Evolutionary conservation across 2,113 vertebrate genomes (phyloP), one percentile per base, ranked within the genome.

Genomic region (Lamprologus speciosus): DNA sequence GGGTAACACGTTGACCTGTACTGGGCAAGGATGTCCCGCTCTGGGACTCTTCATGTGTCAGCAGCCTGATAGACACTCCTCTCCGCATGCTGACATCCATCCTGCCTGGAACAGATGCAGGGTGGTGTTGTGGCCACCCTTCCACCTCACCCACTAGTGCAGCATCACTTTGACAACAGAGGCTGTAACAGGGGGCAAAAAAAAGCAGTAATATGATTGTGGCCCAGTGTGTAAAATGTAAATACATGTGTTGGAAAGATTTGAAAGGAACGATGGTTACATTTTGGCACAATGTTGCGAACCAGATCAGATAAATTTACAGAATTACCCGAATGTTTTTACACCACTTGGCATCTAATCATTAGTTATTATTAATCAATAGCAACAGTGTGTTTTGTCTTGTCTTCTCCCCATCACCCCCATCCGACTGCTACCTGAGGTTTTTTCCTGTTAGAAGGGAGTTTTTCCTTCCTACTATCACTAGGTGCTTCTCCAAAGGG

Each of bases 21-120:
- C 75, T 58, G 88, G 92, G 88, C 79, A 33, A 91, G 60, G 73
- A 70, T 68, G 80, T 23, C 26, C 13, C 85, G 13, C 93, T 79
- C 54, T 83, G 94, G 94, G 89, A 86, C 94, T 23, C 13, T 95
- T 85, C 87, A 88, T 80, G 91, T 96, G 94, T 95, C 93, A 94
- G 82, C 94, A 87, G 47, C 31, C 55, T 75, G 21, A 13, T 37
- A 78, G 90, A 92, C 88, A 87, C 95, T 93, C 93, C 93, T 89
- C 87, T 90, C 63, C 35, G 31, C 94, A 93, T 91, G 93, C 86
- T 93, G 92, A 93, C 89, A 80, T 92, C 91, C 91, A 85, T 96
- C 95, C 94, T 95, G 93, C 82, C 89, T 87, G 88, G 87, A 90
- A 87, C 93, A 92, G 92, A 92, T 92, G 90, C 81, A 80, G 81